Evolutionary conservation across 1,140 invertebrate species (phyloP), one percentile per base, ranked within the genome.

Genomic region (Drosophila suzukii): DNA sequence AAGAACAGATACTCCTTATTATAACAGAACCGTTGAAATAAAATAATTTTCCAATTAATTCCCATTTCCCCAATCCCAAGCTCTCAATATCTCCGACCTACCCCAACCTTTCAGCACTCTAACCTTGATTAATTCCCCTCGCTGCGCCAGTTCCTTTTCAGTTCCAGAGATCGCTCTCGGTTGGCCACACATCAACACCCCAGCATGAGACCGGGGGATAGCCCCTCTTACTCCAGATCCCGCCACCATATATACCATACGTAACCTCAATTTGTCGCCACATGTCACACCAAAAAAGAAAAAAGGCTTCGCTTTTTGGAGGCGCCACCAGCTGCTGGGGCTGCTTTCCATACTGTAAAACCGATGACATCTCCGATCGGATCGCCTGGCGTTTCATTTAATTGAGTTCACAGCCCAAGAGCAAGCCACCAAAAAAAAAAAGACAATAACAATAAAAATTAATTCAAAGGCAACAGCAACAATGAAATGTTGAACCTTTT

Each of bases 371-470:
- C 78, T 85, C 63, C 71, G 78, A 83, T 71, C 59, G 72, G 61
- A 74, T 83, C 72, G 83, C 79, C 79, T 88, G 83, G 83, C 83
- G 83, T 86, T 83, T 78, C 65, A 62, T 89, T 88, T 88, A 88
- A 88, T 88, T 88, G 83, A 89, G 83, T 88, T 88, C 84, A 89
- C 83, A 89, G 83, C 83, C 83, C 65, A 1, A 34, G 20, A 66
- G 60, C 60, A 20, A 62, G 34, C 62, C 27, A 20, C 47, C 20
- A 50, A 30, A 51, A 49, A n/a, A n/a, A 24, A 49, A 76, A 85
- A 76, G 73, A 78, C 82, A 81, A 88, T 89, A 88, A 89, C 79
- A 88, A 88, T 88, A 88, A 88, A 88, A 88, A 83, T 88, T 88
- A 88, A 88, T 88, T 88, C 79, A 77, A 82, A 83, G 63, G 82